Evolutionary conservation across 2,113 vertebrate genomes (phyloP).

Genomic region (Caretta caretta): DNA sequence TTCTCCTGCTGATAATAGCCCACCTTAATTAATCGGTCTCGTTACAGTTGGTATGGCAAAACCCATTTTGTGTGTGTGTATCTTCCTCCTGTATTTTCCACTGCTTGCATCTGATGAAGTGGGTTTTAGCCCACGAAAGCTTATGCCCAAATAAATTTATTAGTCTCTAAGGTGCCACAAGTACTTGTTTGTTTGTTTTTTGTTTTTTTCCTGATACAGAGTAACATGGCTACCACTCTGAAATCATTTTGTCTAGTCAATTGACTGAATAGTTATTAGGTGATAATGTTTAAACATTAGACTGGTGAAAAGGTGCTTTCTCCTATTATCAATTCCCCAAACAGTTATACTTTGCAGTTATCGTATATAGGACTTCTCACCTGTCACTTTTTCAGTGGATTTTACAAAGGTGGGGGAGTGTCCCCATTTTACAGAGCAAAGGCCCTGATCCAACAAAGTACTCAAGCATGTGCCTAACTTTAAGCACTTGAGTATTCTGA

Average conservation of each 20-base stretch:
- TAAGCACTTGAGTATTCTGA: background rate
- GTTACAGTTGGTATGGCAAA: no score
- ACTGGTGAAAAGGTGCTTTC: background rate
- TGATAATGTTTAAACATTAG: background rate
- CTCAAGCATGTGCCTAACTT: background rate
- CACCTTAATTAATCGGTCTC: no score
- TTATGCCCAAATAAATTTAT: no score
- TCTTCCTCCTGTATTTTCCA: no score
- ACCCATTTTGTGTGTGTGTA: no score
- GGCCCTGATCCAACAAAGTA: background rate
- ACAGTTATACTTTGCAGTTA: background rate
- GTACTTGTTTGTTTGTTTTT: no score
- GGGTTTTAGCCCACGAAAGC: no score
- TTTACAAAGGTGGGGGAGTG: background rate
- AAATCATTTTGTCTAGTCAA: fast-evolving
- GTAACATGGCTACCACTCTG: no score
- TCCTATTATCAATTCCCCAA: background rate
- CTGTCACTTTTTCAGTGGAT: fast-evolving
- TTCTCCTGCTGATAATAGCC: no score
- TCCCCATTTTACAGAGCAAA: background rate
- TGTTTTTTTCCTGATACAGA: no score
- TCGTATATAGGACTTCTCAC: background rate
- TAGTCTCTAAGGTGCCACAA: no score
- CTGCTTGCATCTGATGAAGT: no score
- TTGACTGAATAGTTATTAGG: fast-evolving